Conservation (phyloP, 2,888 invertebrate species). For the Dryomyza anilis region DNA sequence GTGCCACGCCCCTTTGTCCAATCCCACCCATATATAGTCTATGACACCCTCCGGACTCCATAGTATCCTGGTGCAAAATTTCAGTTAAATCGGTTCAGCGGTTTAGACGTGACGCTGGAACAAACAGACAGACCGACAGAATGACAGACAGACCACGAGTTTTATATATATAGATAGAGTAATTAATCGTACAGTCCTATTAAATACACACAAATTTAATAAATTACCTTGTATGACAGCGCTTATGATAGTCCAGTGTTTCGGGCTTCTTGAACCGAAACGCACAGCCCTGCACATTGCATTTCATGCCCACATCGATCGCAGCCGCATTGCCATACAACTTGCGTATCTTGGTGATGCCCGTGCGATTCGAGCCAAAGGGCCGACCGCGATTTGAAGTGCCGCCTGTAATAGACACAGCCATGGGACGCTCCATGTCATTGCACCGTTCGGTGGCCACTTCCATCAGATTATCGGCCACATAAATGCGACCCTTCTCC, state of each 20-base stretch:
- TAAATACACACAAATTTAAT: not conserved
- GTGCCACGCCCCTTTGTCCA: no score
- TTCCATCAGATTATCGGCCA: conserved; percentile 57
- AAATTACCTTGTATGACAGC: conserved; percentile 52
- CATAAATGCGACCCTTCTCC: conserved; percentile 57
- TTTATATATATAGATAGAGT: no score
- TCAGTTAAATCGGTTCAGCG: no score
- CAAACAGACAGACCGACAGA: no score
- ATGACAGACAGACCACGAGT: no score
- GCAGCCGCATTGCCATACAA: conserved; percentile 35
- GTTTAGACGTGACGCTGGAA: no score
- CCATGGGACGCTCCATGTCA: conserved; percentile 27
- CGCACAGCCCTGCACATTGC: conserved; percentile 54
- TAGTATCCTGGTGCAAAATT: no score
- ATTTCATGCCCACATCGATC: conserved; percentile 48
- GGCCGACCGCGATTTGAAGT: conserved; percentile 57
- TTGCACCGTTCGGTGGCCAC: conserved; percentile 27
- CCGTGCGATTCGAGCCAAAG: conserved; percentile 54
- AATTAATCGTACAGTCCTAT: not conserved
- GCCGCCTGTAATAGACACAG: conserved; percentile 41
- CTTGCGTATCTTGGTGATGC: conserved; percentile 48
- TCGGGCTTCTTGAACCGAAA: conserved; percentile 54
- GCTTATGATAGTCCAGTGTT: conserved; percentile 55
- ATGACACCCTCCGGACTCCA: no score
- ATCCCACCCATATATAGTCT: no score